Conservation (phyloP, 2,888 invertebrate genomes). For the Caenorhabditis imperialis region DNA sequence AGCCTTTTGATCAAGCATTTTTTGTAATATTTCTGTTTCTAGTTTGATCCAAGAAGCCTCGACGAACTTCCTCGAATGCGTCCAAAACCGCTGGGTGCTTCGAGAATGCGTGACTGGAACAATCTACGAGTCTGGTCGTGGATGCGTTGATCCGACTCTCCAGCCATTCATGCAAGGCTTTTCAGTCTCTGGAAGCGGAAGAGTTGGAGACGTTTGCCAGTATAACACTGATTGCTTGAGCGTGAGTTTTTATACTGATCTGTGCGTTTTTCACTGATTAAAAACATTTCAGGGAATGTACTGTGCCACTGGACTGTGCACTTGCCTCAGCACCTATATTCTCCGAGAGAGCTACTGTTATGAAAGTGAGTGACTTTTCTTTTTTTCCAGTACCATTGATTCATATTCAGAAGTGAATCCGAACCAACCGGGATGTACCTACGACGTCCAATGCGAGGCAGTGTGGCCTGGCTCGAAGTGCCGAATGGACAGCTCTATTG, state of each 20-base stretch:
- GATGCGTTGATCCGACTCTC: constrained; percentile 67
- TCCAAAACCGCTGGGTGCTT: constrained; percentile 42
- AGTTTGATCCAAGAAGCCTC: constrained; percentile 57
- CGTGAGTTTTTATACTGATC: constrained; percentile 51
- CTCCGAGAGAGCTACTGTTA: constrained; percentile 67
- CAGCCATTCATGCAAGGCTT: constrained; percentile 66
- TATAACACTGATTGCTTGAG: constrained; percentile 69
- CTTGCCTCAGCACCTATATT: constrained; percentile 67
- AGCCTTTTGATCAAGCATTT: background rate
- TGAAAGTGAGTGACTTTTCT: constrained; percentile 58
- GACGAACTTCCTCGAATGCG: constrained; percentile 57
- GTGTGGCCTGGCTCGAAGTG: constrained; percentile 72
- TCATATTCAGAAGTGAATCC: constrained; percentile 68
- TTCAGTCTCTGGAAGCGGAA: constrained; percentile 66
- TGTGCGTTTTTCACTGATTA: background rate
- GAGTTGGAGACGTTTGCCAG: constrained; percentile 67
- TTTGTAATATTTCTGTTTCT: background rate
- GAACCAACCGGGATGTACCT: constrained; percentile 70
- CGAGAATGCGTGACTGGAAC: constrained; percentile 61
- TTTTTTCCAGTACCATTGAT: background rate
- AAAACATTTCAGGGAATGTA: constrained; percentile 72
- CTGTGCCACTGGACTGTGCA: constrained; percentile 65
- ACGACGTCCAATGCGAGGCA: constrained; percentile 68
- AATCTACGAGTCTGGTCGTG: constrained; percentile 54
- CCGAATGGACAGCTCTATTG: constrained; percentile 64